phyloP scores from a whole-genome alignment of 2,113 vertebrate species.

The Zosterops hypoxanthus region DNA sequence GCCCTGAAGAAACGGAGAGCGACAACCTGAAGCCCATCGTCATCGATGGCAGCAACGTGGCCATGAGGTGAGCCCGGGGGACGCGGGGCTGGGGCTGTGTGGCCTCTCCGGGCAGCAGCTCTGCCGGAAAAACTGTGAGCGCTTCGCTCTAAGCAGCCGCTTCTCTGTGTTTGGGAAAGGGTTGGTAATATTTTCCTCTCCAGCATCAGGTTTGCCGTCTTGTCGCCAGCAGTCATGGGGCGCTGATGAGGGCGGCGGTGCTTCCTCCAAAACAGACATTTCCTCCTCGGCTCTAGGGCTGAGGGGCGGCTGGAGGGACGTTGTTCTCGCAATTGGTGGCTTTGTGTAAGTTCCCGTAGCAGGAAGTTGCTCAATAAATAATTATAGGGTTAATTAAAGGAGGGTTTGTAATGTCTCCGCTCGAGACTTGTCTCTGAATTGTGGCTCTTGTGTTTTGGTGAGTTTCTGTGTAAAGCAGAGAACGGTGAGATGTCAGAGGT shows the following conservation, averaged over 20 bases:
- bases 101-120: accelerated
- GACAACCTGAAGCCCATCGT: conserved; percentile 86
- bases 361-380: conserved; percentile 56
- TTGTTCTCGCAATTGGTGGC: neutral
- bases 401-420: neutral
- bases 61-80: conserved; percentile 86
- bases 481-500: accelerated
- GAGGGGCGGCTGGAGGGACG: neutral
- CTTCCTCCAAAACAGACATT: neutral
- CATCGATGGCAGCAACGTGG: conserved; percentile 97
- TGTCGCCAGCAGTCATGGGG: neutral
- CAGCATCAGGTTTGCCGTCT: accelerated
- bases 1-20: conserved; percentile 60
- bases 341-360: conserved; percentile 28
- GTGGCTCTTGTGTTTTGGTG: neutral
- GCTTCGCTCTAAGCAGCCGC: accelerated
- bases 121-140: accelerated
- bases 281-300: neutral
- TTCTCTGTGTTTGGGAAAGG: accelerated
- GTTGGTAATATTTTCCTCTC: neutral
- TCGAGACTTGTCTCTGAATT: neutral
- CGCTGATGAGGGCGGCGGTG: accelerated
- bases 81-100: neutral
- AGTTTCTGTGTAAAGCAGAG: accelerated
- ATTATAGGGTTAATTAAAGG: conserved; percentile 17